These are phyloP conservation scores for Cinara cedri DNA, from an alignment of 2,888 invertebrate genomes.

Conservation along the genomic window DNA sequence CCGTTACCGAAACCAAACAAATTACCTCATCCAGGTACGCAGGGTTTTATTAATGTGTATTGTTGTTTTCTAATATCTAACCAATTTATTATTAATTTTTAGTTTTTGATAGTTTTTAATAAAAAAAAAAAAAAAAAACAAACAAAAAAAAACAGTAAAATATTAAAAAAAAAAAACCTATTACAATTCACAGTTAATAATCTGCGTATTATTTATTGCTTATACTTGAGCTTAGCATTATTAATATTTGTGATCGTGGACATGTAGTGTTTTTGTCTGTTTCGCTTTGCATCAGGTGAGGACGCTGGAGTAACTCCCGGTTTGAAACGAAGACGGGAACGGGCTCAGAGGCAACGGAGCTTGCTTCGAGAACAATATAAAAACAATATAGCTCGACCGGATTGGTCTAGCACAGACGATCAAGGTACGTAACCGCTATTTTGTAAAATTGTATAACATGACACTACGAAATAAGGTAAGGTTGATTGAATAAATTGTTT, in stretches of 20 bases:
- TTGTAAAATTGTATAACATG: background rate
- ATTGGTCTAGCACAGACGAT: constrained; percentile 58
- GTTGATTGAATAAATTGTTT: background rate
- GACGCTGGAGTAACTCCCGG: constrained; percentile 82
- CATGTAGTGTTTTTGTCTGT: constrained; percentile 40
- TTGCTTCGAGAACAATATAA: constrained; percentile 84
- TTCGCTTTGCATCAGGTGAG: constrained; percentile 55
- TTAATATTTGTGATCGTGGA: constrained; percentile 48
- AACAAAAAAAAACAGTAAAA: too few species aligned
- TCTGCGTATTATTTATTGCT: constrained; percentile 8
- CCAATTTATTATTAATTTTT: constrained; percentile 3
- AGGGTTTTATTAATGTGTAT: constrained; percentile 1
- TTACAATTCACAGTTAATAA: background rate
- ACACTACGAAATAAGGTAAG: background rate
- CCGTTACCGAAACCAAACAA: constrained; percentile 39
- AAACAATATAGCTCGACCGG: constrained; percentile 60
- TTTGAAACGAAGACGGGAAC: constrained; percentile 73
- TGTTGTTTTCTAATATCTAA: background rate
- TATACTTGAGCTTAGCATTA: constrained; percentile 24
- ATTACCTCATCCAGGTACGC: constrained; percentile 44
- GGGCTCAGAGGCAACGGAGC: constrained; percentile 83
- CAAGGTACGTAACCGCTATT: constrained; percentile 49
- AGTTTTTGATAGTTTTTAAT: constrained; percentile 10
- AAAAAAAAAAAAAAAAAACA: too few species aligned
- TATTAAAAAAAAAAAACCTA: background rate